Evolutionary conservation across 2,888 invertebrate species (phyloP), one percentile per base, ranked within the genome.

Genomic region (Rhorus exstirpatorius): DNA sequence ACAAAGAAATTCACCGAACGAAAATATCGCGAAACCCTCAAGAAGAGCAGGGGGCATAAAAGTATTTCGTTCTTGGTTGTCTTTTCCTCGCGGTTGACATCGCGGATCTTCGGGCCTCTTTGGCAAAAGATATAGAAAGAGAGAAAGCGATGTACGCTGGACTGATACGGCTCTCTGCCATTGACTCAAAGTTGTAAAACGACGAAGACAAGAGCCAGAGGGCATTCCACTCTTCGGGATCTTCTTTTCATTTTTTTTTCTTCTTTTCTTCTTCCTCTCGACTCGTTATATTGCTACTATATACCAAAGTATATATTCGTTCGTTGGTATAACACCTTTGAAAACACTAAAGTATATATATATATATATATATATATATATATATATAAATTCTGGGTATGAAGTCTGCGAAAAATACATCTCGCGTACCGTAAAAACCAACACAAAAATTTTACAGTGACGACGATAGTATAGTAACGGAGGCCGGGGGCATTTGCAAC

Each of bases 111-210:
- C 35, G 19, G 14, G 49, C 12, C 41, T 46, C 24, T 41, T 53
- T n/a, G 75, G 24, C 74, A 58, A 70, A 14, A 49, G 41, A 51
- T 3, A 51, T 19, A 67, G 24, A 21, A 49, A 78, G 63, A 68
- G 65, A 70, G 19, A 51, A 14, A 49, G 51, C n/a, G 3, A 12
- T 2, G 49, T 26, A 8, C 14, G 35, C 10, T 14, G 24, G 38
- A 35, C 44, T 75, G 49, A 82, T 79, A 75, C 21, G 21, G 68
- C 41, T 51, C 38, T 10, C 61, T 53, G 24, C 60, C 51, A 58
- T 75, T 80, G 68, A 77, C 67, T 35, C 35, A 8, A 55, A 70
- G 79, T 41, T 31, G 55, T 82, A 82, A 82, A 82, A 74, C 44
- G 65, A 55, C 35, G 35, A 61, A 68, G 61, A 71, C 70, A 51